Base-by-base conservation (phyloP, 2,888 invertebrate species). In the Melanostoma scalare region DNA sequence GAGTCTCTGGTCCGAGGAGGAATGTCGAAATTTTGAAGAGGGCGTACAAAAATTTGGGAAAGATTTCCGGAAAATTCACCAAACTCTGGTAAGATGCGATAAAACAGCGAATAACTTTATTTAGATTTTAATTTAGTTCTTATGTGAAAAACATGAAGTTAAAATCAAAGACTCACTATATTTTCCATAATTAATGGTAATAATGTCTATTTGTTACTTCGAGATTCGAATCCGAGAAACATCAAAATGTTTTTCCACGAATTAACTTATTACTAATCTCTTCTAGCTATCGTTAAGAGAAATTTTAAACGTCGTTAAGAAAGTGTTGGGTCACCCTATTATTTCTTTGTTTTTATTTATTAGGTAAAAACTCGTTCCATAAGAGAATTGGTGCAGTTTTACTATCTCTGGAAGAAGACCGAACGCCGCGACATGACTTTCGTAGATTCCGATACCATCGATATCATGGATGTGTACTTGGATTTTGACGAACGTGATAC, bases 321-420 rank as follows among this genome's bases (percentile, higher is more conserved):
- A 20, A 20, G 20, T 20, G 20, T 20, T 20, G 20, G 20, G 20
- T 20, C 20, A 20, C 20, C 20, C 20, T 20, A 20, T 20, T 20
- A 20, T 20, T 20, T 20, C 20, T 20, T 20, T 20, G 20, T 20
- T 44, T n/a, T 10, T 20, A 30, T 4, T 6, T 55, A 31, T 5
- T 73, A 91, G 91, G 92, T 99, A 56, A 93, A 96, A 87, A 98
- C 98, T 74, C 93, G 99, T 87, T 97, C 98, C 6, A 98, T 99
- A 52, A 97, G 98, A 40, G 99, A 99, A 91, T 92, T 99, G 82
- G 98, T 99, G 9, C 98, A 99, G 90, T 99, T 99, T 92, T 96
- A 96, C 91, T 96, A 96, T 88, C 93, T 98, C 71, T 99, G 99
- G 99, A 99, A 99, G 92, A 99, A 99, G 92, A 99, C 99, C 35